Evolutionary conservation across 35 echinoderm and acorn worm genomes (phyloP), one percentile per base, ranked within the genome.

Genomic region (Anneissia japonica): DNA sequence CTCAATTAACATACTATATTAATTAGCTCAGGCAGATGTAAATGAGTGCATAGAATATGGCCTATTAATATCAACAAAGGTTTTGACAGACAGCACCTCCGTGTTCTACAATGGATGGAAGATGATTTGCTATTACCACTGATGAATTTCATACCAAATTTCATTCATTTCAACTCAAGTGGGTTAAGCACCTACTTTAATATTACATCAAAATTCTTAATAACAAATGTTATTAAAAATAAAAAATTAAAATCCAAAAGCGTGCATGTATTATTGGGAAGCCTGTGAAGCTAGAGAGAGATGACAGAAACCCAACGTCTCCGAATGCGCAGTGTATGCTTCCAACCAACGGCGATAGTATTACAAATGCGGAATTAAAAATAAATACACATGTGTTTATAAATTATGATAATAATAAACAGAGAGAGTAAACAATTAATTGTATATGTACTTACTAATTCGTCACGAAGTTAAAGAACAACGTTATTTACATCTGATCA

Each of bases 311-410:
- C 51, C 1, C 19, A 64, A 64, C 51, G 26, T 9, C 11, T 64
- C 10, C 51, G 9, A n/a, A n/a, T n/a, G 51, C 51, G 51, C 51
- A 64, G 51, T 64, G n/a, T n/a, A 26, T 64, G 51, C 51, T 64
- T 19, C 51, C 51, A 64, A 64, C 9, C 6, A 26, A 23, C 51
- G 6, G 51, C 51, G 51, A 64, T 64, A 64, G 51, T 64, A 79
- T 38, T 36, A 38, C 76, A 79, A 79, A 82, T 89, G 79, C 77
- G 80, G 83, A 89, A 89, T 89, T 89, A 89, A 82, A 89, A 89
- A 89, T 89, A 89, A 89, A 89, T 89, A 89, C 87, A 89, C 87
- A 76, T 89, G 87, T 82, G 87, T 82, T 89, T 89, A 89, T 89
- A 89, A 89, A 89, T 89, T 89, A 89, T 89, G 87, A 75, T 89